Evolutionary conservation across 2,888 invertebrate genomes (phyloP), one percentile per base, ranked within the genome.

Genomic region (Tiliacea citrago): DNA sequence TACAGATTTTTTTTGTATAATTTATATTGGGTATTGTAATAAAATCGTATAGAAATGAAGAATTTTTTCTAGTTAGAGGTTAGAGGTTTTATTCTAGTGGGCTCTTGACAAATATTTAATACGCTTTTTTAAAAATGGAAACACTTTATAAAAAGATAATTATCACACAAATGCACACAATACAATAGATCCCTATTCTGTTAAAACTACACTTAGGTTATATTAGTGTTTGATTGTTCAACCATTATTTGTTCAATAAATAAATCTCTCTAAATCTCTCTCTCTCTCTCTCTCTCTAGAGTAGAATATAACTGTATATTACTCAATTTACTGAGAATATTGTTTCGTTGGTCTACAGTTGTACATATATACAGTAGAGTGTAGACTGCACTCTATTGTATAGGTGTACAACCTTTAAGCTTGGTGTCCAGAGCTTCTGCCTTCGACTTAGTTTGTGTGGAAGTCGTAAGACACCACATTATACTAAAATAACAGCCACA

Each of bases 21-120:
- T 35, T 49, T 55, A 47, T 83, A 76, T 39, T 47, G 55, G 71
- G 35, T 85, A 85, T 85, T 85, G 72, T 73, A 84, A 84, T 76
- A 62, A 53, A 67, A 39, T 68, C 13, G 10, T 47, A 13, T 4
- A 8, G 2, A 16, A 42, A 51, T 63, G 9, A 21, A 51, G 18
- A 49, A 81, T n/a, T n/a, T n/a, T n/a, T n/a, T n/a, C n/a, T n/a
- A n/a, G n/a, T n/a, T n/a, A n/a, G n/a, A n/a, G n/a, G n/a, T n/a
- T 0, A 55, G 9, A 82, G 60, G 75, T 75, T 77, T 75, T 58
- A 74, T 51, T 73, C 9, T 62, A 45, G 6, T 21, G 16, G 3
- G 9, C 49, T 35, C 4, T 13, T 45, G 51, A 57, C 47, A 67
- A 2, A 21, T 47, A 45, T 24, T 49, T 18, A 13, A 24, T 6